Base-by-base conservation (phyloP, 2,888 invertebrate genomes). In the Drosophila colorata region DNA sequence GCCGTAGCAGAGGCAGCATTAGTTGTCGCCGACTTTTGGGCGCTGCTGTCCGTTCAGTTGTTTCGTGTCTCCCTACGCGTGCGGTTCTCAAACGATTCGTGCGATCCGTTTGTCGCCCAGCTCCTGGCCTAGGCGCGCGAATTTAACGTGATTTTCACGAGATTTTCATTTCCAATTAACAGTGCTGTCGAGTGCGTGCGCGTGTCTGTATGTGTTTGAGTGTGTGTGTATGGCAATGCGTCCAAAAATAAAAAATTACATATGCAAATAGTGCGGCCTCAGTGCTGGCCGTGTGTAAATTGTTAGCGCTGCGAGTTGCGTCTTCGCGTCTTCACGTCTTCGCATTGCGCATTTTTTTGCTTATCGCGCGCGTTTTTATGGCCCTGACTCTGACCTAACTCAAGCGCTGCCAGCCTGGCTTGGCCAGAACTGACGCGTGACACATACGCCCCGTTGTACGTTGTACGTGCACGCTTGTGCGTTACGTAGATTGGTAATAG, bases 31-130 rank as follows among this genome's bases (percentile, higher is more conserved):
- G 74, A 85, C 80, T 69, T 63, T 76, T 52, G 69, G 72, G n/a
- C 38, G 66, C 63, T 64, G 72, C 65, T 57, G 69, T 69, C 64
- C 46, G 60, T 79, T 90, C 70, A 90, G 90, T 90, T 80, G 71
- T 82, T 77, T 88, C 90, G 90, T 89, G 89, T 82, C 89, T 83
- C 82, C 69, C 84, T 75, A 76, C 80, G 80, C 79, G 89, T 88
- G 78, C 89, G 90, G 90, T 90, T 77, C 71, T 60, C 58, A n/a
- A 16, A 13, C 16, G 14, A 33, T 43, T 31, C 44, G 16, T 41
- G 18, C n/a, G 48, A 37, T 31, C 38, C 60, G 44, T 8, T 43
- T 58, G 23, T 66, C 16, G 58, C 46, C 52, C 37, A 18, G 23
- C 9, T 38, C 13, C 16, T 25, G 23, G 28, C 5, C 43, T 13